Conservation (phyloP, 1,140 invertebrate species). For the Solen grandis region DNA sequence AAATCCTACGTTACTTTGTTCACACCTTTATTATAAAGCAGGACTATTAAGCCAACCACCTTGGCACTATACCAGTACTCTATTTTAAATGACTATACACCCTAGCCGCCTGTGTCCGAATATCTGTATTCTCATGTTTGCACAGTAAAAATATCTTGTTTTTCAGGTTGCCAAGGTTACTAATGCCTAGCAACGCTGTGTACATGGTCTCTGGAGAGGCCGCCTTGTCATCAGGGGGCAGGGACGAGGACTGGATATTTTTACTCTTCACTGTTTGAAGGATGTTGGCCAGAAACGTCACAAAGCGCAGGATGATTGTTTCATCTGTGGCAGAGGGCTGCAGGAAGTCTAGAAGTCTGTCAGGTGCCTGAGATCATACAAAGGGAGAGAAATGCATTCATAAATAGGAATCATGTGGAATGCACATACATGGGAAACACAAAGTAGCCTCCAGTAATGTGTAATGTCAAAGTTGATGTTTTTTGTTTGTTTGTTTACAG, state of each 20-base stretch:
- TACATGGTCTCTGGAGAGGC: slow-evolving; percentile 85
- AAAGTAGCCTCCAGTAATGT: too few relatives aligned
- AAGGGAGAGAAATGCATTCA: neutral
- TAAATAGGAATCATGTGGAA: too few relatives aligned
- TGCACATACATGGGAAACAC: too few relatives aligned
- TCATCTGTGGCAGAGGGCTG: slow-evolving; percentile 80
- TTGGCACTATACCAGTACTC: too few relatives aligned
- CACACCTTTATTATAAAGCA: too few relatives aligned
- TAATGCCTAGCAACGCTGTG: slow-evolving; percentile 82
- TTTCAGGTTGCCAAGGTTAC: slow-evolving; percentile 80
- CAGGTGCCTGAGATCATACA: slow-evolving; percentile 80
- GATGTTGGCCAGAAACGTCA: slow-evolving; percentile 84
- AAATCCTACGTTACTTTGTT: too few relatives aligned
- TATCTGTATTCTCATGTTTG: slow-evolving; percentile 82
- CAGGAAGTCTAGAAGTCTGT: slow-evolving; percentile 82
- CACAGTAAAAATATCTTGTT: slow-evolving; percentile 82
- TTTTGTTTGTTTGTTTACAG: too few relatives aligned
- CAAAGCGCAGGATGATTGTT: slow-evolving; percentile 82
- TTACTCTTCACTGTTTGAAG: slow-evolving; percentile 79
- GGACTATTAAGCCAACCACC: too few relatives aligned
- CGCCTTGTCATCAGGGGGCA: slow-evolving; percentile 84
- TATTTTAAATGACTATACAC: slow-evolving; percentile 63
- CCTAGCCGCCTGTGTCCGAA: slow-evolving; percentile 80
- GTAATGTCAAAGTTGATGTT: too few relatives aligned
- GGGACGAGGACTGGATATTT: slow-evolving; percentile 81